Evolutionary conservation across 2,113 vertebrate genomes (phyloP).

Genomic region (Crypturellus undulatus): DNA sequence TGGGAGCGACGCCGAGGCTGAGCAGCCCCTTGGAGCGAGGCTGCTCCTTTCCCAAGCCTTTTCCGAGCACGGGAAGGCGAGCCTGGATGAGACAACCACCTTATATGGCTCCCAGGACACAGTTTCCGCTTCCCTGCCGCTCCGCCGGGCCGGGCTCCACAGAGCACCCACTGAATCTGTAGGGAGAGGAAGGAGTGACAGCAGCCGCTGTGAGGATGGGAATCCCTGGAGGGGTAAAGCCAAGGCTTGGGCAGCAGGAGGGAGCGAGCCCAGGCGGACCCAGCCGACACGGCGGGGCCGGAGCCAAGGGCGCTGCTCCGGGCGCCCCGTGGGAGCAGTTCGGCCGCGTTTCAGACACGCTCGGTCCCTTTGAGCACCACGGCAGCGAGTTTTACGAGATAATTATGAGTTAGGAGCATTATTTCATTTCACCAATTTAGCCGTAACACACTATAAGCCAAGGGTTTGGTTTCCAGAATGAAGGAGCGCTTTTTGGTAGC

Average conservation of each 20-base stretch:
- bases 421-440: neutral
- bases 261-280: neutral
- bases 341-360: neutral
- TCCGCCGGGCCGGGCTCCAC: neutral
- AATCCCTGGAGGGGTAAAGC: neutral
- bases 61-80: conserved; percentile 9
- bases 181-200: conserved; percentile 22
- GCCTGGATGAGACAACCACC: neutral
- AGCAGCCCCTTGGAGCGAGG: conserved; percentile 12
- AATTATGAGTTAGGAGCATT: too few relatives aligned
- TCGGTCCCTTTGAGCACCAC: neutral
- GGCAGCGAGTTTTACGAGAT: too few relatives aligned
- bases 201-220: neutral
- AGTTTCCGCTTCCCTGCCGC: conserved; percentile 27
- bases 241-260: neutral
- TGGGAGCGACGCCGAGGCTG: conserved; percentile 40
- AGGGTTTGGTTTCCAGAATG: neutral
- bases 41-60: conserved; percentile 40
- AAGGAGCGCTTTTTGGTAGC: too few relatives aligned
- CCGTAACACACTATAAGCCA: neutral
- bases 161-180: neutral
- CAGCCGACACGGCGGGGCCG: accelerated
- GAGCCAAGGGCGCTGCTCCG: too few relatives aligned
- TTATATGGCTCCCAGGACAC: conserved; percentile 37
- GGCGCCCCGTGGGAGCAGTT: too few relatives aligned